Evolutionary conservation across 2,888 invertebrate genomes (phyloP), one percentile per base, ranked within the genome.

Genomic region (Drosophila nr. perissopoda): DNA sequence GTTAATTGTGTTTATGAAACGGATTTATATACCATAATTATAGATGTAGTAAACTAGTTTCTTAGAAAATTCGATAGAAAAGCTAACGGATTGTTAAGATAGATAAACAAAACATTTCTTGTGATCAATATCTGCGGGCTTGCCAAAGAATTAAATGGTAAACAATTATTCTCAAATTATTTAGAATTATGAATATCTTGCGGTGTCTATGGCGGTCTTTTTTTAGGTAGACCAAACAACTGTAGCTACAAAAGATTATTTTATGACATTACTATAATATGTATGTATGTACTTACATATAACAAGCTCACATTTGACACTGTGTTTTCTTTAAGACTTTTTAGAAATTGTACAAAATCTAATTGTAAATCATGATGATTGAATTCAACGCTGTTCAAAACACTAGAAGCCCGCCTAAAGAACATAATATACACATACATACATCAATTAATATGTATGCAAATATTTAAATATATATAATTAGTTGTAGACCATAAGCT

Each of bases 51-150:
- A 57, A 27, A 38, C 4, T n/a, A 52, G 52, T 13, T 33, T 33
- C 57, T 65, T 71, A 66, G 65, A n/a, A 60, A 59, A 57, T 63
- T 56, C 54, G 27, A 34, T 69, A 70, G 69, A 56, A 29, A 79
- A 60, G 68, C 13, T 59, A 57, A 64, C 34, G 36, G 34, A 53
- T 68, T 68, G 52, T 52, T 51, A 56, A 58, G 38, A 52, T 65
- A 62, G 68, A 66, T 57, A 70, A 76, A 64, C 67, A 65, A 76
- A 83, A 74, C 74, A 52, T 81, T 83, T 89, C 74, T 77, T 85
- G 85, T 85, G 89, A 89, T 85, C 75, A 79, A 76, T 63, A 89
- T 86, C 83, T 89, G 89, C 70, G 87, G 84, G 81, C 84, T 88
- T 88, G 81, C 89, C 85, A 85, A 85, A 83, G 81, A 86, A 79